phyloP scores from a whole-genome alignment of 2,113 vertebrate species.

The Hylia prasina region DNA sequence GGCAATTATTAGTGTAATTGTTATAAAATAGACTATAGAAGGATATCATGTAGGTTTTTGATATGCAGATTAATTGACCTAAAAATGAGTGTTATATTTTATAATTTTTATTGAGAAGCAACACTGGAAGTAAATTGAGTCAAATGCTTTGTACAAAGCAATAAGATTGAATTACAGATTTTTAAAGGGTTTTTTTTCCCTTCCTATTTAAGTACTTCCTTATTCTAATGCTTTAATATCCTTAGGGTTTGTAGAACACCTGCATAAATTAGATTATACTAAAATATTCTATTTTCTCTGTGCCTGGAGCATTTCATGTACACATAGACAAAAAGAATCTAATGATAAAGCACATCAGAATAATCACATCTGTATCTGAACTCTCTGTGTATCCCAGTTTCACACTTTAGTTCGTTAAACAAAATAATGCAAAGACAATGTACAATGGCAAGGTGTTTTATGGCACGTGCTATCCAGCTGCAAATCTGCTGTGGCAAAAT shows the following conservation, averaged over 20 bases:
- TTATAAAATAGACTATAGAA: not conserved
- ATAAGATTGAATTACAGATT: not conserved
- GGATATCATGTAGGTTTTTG: not conserved
- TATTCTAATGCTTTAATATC: not conserved
- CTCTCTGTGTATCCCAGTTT: not conserved
- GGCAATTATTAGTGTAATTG: not conserved
- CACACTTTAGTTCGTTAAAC: not conserved
- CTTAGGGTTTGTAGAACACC: not conserved
- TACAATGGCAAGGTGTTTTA: not conserved
- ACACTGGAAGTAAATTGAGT: not conserved
- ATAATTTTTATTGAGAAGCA: not conserved
- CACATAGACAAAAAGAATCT: not conserved
- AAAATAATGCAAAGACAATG: not conserved
- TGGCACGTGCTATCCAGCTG: rapidly evolving
- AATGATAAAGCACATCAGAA: not conserved
- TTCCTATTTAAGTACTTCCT: not conserved
- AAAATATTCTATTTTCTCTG: not conserved
- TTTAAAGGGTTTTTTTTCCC: not conserved
- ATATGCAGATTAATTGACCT: not conserved
- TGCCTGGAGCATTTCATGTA: not conserved
- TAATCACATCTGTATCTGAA: not conserved
- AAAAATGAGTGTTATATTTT: not conserved
- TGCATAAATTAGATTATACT: not conserved
- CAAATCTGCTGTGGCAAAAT: not conserved
- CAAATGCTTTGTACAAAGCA: not conserved